Conservation (phyloP, 2,888 invertebrate species). For the Epinotia bilunana region DNA sequence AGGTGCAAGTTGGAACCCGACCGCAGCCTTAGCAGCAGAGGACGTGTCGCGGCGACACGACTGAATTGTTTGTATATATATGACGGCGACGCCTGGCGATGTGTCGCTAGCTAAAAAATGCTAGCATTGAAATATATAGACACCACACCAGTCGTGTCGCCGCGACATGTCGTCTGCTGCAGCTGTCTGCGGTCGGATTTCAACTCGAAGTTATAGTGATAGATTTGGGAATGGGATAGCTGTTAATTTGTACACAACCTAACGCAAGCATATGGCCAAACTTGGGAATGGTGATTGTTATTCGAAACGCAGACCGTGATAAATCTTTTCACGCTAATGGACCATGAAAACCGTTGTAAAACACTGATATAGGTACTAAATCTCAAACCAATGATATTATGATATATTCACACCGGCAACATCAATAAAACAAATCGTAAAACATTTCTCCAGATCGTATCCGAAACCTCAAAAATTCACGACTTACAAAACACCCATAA, state of each 20-base stretch:
- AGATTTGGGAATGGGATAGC: neutral
- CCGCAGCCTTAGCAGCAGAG: too few relatives aligned
- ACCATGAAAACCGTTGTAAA: neutral
- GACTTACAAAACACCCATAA: slow-evolving; percentile 25
- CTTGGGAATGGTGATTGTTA: neutral
- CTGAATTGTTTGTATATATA: too few relatives aligned
- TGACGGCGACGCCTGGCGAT: too few relatives aligned
- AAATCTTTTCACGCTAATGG: neutral
- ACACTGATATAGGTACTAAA: neutral
- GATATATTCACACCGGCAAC: neutral
- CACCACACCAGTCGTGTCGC: too few relatives aligned
- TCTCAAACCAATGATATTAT: neutral
- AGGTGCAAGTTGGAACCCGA: too few relatives aligned
- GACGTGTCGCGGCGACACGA: too few relatives aligned
- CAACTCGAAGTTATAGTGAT: neutral
- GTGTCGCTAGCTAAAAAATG: too few relatives aligned
- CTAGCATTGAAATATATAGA: too few relatives aligned
- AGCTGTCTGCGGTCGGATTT: too few relatives aligned
- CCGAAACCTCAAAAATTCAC: slow-evolving; percentile 29
- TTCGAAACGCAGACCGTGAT: neutral
- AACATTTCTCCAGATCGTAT: slow-evolving; percentile 6
- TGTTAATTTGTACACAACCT: neutral
- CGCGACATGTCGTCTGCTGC: too few relatives aligned
- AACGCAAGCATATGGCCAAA: neutral
- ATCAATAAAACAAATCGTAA: slow-evolving; percentile 19